Evolutionary conservation across 35 echinoderm and acorn worm species (phyloP).

Genomic region (Heliocidaris erythrogramma): DNA sequence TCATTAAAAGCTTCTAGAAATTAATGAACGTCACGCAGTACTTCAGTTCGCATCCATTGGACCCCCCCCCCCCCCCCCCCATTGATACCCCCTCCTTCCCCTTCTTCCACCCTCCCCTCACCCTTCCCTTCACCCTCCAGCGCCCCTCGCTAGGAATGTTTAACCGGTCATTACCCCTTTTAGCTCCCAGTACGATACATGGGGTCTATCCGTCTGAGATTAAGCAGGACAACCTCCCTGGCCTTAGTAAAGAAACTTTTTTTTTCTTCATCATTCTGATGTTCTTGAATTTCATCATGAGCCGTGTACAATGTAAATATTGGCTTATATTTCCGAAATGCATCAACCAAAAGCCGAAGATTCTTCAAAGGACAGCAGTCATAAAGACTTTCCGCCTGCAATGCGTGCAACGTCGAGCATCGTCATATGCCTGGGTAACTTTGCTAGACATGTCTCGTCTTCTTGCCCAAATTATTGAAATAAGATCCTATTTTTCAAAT

Average conservation of each 20-base stretch:
- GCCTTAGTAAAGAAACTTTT: background rate
- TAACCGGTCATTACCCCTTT: background rate
- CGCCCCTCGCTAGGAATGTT: background rate
- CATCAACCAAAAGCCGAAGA: too few species aligned
- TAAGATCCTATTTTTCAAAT: too few species aligned
- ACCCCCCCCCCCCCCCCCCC: background rate
- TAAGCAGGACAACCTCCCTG: background rate
- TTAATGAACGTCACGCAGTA: too few species aligned
- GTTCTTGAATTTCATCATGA: background rate
- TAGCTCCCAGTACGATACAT: background rate
- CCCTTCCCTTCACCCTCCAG: background rate
- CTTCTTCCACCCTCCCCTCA: background rate
- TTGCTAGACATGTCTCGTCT: too few species aligned
- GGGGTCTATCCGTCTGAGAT: background rate
- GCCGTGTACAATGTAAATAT: too few species aligned
- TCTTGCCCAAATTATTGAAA: too few species aligned
- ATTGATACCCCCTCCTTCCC: background rate
- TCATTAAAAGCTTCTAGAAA: too few species aligned
- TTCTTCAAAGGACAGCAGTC: too few species aligned
- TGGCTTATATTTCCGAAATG: too few species aligned
- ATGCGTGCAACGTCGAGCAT: too few species aligned
- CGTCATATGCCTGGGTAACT: too few species aligned
- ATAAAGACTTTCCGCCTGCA: too few species aligned
- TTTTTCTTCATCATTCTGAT: background rate
- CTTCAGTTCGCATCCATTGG: background rate